Evolutionary conservation across 2,797 vertebrate species (phyloP), one percentile per base, ranked within the genome.

Genomic region (Anguilla megastoma): DNA sequence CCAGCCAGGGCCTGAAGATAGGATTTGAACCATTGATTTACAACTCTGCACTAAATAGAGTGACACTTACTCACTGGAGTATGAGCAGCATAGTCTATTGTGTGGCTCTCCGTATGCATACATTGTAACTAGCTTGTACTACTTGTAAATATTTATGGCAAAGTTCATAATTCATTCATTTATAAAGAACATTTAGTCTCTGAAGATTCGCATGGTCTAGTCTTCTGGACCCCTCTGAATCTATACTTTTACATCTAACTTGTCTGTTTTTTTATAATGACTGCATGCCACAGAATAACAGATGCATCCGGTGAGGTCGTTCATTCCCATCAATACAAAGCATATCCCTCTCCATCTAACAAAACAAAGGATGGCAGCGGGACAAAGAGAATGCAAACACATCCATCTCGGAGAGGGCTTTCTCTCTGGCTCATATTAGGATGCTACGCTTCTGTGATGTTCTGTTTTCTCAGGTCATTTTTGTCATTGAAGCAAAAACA

Each of bases 321-420:
- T 95, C 94, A 95, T 96, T 95, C 93, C 94, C 91, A 95, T 96
- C 95, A 95, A 91, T 91, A 93, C 91, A 92, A 92, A 93, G 92
- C 90, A 93, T 91, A 93, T 92, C 91, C 89, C 90, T 94, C 93
- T 93, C 93, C 90, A 94, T 93, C 92, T 93, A 93, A 92, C 91
- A 88, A 92, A 93, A 94, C 94, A 95, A 94, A 95, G 94, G 92
- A 94, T 93, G 91, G 93, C 91, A 93, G 94, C 94, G 93, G 94
- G 56, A 94, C 93, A 93, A 88, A 92, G 90, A 90, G 85, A 89
- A 93, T 89, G 95, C 94, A 95, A 94, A 94, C 93, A 94, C 94
- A 95, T 95, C 94, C 92, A 94, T 96, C 94, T 94, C 7, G 12
- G 91, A 66, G 85, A 86, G 86, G 89, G 87, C 86, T 89, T 66